Evolutionary conservation across 1,140 invertebrate genomes (phyloP).

Genomic region (Rhopalosiphum padi): DNA sequence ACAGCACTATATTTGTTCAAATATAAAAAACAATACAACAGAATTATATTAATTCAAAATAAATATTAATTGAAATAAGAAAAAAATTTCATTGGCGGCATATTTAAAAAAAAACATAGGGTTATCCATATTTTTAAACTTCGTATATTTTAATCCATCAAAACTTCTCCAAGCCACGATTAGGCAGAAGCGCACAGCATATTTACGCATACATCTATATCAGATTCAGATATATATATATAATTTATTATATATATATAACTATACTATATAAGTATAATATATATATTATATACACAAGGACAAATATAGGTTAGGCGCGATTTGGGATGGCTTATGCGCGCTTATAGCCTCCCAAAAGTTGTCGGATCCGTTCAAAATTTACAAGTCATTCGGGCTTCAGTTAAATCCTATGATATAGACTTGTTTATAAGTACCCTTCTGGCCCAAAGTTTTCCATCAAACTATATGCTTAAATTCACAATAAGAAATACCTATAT

Average conservation of each 20-base stretch:
- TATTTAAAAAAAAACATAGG: not conserved
- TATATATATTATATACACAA: not conserved
- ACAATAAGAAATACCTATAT: not conserved
- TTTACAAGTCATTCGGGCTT: constrained; percentile 4
- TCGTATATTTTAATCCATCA: not conserved
- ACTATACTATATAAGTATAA: too few species aligned
- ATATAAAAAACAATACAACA: not conserved
- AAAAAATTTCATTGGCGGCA: not conserved
- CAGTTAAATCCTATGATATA: constrained; percentile 6
- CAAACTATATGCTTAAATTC: not conserved
- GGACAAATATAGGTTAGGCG: not conserved
- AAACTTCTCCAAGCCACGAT: not conserved
- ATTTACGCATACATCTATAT: not conserved
- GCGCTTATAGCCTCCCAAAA: not conserved
- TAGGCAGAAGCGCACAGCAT: not conserved
- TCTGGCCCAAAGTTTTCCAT: not conserved
- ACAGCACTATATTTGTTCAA: not conserved
- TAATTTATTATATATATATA: too few species aligned
- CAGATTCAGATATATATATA: too few species aligned
- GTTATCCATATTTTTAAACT: not conserved
- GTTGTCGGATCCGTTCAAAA: not conserved
- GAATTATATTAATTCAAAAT: not conserved
- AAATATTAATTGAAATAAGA: not conserved
- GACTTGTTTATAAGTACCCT: not conserved
- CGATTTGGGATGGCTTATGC: not conserved